These are phyloP conservation scores for Galeopterus variegatus DNA, from an alignment of 2,113 vertebrate species.

Conservation along the genomic window DNA sequence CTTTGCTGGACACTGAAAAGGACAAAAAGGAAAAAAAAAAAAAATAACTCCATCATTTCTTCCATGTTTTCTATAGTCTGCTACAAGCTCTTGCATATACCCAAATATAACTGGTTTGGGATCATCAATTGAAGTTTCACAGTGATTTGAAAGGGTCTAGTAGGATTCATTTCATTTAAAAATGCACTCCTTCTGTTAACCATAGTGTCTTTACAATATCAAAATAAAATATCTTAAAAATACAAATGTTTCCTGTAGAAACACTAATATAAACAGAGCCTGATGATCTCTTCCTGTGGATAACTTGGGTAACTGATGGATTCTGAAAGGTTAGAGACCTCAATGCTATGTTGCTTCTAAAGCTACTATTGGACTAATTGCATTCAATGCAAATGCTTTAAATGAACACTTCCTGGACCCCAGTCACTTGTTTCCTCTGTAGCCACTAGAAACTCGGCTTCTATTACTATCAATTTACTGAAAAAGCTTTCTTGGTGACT, in stretches of 20 bases:
- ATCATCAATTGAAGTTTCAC: not conserved
- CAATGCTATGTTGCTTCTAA: not conserved
- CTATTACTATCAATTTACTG: not conserved
- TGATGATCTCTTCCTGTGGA: not conserved
- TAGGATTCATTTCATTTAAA: not conserved
- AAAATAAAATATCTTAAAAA: not conserved
- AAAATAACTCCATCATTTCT: not conserved
- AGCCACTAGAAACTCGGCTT: not conserved
- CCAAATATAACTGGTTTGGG: not conserved
- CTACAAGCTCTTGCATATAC: not conserved
- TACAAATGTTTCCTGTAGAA: not conserved
- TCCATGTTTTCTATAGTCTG: not conserved
- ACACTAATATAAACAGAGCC: not conserved
- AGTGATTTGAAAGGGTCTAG: not conserved
- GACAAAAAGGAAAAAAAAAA: no score
- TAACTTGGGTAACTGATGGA: not conserved
- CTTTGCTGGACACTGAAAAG: no score
- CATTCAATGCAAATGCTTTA: not conserved
- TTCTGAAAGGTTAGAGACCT: not conserved
- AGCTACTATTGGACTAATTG: no score
- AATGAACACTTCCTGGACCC: not conserved
- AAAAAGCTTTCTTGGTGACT: not conserved
- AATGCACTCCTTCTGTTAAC: not conserved
- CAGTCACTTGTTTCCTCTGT: not conserved
- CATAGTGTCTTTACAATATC: not conserved